phyloP scores from a whole-genome alignment of 2,113 vertebrate genomes.

The Garra rufa region DNA sequence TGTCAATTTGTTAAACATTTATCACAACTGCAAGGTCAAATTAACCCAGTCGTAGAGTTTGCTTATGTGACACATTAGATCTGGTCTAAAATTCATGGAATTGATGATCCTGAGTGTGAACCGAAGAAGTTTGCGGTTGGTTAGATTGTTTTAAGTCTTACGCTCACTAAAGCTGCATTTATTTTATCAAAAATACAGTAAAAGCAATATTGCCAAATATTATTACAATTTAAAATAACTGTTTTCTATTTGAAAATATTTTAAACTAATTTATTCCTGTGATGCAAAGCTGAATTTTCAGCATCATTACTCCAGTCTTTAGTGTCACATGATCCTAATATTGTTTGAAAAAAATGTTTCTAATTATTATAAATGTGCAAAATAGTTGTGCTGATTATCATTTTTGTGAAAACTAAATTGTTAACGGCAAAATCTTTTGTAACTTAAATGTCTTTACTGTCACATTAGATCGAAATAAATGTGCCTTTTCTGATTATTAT shows the following conservation, averaged over 20 bases:
- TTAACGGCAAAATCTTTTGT: not conserved
- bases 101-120: not conserved
- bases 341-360: not conserved
- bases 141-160: not conserved
- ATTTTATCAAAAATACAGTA: not conserved
- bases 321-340: not conserved
- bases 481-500: not conserved
- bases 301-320: not conserved
- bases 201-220: not conserved
- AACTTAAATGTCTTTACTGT: not conserved
- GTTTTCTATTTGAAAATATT: not conserved
- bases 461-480: not conserved
- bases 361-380: not conserved
- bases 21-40: too few relatives aligned
- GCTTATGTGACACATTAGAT: not conserved
- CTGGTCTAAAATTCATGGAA: not conserved
- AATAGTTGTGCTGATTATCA: not conserved
- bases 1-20: too few relatives aligned
- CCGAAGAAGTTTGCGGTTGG: not conserved
- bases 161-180: not conserved
- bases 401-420: not conserved
- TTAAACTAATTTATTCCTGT: not conserved
- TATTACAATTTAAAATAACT: not conserved
- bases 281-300: not conserved
- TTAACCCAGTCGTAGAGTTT: too few relatives aligned